Conservation (phyloP, 2,113 vertebrate genomes). For the Oncorhynchus gorbuscha region DNA sequence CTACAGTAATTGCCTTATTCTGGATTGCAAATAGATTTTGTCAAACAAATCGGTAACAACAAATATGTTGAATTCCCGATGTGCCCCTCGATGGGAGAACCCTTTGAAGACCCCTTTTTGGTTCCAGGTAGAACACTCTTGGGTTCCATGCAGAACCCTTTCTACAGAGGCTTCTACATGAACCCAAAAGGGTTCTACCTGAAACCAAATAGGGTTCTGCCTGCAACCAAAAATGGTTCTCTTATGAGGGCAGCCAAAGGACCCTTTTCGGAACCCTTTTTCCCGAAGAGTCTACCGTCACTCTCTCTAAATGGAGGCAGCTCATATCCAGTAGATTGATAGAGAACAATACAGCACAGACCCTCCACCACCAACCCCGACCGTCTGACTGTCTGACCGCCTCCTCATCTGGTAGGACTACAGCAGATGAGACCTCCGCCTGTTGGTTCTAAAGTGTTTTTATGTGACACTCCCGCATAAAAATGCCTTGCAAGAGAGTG, state of each 20-base stretch:
- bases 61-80: neutral
- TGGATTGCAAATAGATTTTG: neutral
- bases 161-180: no score
- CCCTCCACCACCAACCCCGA: conserved; percentile 14
- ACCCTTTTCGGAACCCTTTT: no score
- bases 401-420: conserved; percentile 49
- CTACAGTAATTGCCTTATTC: neutral
- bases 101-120: neutral
- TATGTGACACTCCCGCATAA: neutral
- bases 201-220: no score
- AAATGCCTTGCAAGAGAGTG: no score
- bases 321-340: conserved; percentile 37
- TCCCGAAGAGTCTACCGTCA: conserved; percentile 26
- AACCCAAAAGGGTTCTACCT: no score
- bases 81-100: neutral
- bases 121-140: no score
- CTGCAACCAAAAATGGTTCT: no score
- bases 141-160: no score
- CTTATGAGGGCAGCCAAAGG: no score
- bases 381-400: conserved; percentile 22
- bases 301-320: conserved; percentile 16
- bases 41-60: neutral
- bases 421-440: conserved; percentile 29
- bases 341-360: conserved; percentile 46
- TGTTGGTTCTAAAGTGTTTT: neutral